Base-by-base conservation (phyloP, 1,140 invertebrate genomes). In the Pararge aegeria region DNA sequence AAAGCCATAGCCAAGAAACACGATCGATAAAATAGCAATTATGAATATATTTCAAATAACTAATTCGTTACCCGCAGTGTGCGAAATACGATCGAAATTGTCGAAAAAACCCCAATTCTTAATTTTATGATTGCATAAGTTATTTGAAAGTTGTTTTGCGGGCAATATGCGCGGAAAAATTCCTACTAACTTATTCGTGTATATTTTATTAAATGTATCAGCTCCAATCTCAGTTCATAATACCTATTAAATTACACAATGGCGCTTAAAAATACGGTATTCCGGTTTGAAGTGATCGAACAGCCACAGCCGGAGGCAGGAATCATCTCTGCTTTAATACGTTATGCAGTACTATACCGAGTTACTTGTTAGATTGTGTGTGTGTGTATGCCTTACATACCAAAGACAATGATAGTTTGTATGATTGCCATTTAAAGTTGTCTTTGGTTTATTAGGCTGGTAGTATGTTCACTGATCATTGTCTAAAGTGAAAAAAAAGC, bases 201-300 rank as follows among this genome's bases (percentile, higher is more conserved):
- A 24, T 24, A 7, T 24, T 2, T 50, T 34, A 15, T 40, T 40
- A 58, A 51, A 58, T 51, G 34, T 53, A 40, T 53, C 46, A 58
- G 24, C 19, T n/a, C 30, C 24, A 7, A 24, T 24, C 2, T 24
- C 24, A 24, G 3, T 24, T 7, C 3, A 38, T 49, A 51, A 30
- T 51, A 24, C 24, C 24, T 24, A 58, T 58, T 58, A 58, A 58
- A 51, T 58, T 58, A 50, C 55, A 58, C n/a, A 53, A 53, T 40
- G 48, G 48, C 34, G 21, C 55, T 34, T 37, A 58, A 49, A 16
- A 40, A 15, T 42, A n/a, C 5, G 38, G 38, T 27, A 58, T 37
- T 49, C 55, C 46, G 30, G 44, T 50, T 40, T 46, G 13, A 37
- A 6, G 5, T 18, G 38, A n/a, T n/a, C n/a, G n/a, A n/a, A n/a